Percentiles rank a stretch among this genome's conserved stretches.
phyloP scores from a whole-genome alignment of 1,140 invertebrate species.

The Chrysomallon squamiferum region DNA sequence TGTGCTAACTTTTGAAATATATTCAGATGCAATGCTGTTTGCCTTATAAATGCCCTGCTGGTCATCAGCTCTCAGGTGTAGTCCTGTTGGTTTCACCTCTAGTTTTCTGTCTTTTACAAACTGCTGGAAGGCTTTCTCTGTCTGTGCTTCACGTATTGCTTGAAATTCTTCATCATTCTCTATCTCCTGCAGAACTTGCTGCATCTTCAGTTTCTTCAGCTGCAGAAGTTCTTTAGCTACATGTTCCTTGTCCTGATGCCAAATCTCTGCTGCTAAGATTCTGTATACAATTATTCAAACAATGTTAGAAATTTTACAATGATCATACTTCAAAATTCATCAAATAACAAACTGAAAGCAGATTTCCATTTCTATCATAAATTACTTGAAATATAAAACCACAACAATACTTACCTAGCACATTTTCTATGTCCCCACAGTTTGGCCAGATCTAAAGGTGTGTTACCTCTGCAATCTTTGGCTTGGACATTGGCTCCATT shows the following conservation, averaged over 20 bases:
- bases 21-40: not conserved
- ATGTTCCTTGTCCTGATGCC: slow-evolving; percentile 59
- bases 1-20: no score
- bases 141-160: slow-evolving; percentile 45
- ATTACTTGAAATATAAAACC: no score
- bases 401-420: slow-evolving; percentile 57
- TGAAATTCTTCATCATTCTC: slow-evolving; percentile 49
- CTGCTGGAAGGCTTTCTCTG: slow-evolving; percentile 47
- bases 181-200: slow-evolving; percentile 50
- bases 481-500: slow-evolving; percentile 52
- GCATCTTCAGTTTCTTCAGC: slow-evolving; percentile 56
- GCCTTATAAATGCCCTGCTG: not conserved
- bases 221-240: slow-evolving; percentile 56
- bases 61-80: slow-evolving; percentile 13
- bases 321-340: not conserved
- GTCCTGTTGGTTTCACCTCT: slow-evolving; percentile 20
- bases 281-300: slow-evolving; percentile 27
- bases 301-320: not conserved
- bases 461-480: slow-evolving; percentile 55
- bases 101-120: slow-evolving; percentile 40
- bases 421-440: slow-evolving; percentile 63
- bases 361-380: no score
- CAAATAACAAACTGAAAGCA: no score
- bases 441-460: slow-evolving; percentile 61
- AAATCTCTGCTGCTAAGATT: slow-evolving; percentile 59